Base-by-base conservation (phyloP, 2,888 invertebrate genomes). In the Phaedon cochleariae region DNA sequence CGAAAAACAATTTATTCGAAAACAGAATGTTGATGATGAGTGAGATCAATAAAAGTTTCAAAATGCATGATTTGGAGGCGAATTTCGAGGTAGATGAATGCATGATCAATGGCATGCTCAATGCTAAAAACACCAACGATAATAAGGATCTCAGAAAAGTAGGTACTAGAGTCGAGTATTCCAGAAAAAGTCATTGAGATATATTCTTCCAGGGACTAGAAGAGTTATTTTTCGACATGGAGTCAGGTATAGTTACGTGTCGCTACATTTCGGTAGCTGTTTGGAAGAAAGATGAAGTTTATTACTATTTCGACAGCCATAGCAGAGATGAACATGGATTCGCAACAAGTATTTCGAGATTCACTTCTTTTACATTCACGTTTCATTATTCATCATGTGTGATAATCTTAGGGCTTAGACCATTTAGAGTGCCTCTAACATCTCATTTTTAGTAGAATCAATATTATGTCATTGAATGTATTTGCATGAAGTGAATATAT, bases 291-390 rank as follows among this genome's bases (percentile, higher is more conserved):
- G 81, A 85, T 0, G 84, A 85, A 0, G 76, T 83, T 1, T 84
- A 83, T 52, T 87, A 87, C 69, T 84, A 87, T 74, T 89, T 87
- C 55, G 89, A 90, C 71, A 88, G 90, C 0, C 87, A 88, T 18
- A 85, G 86, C 0, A 87, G 88, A 59, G 86, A 88, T 69, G 86
- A 87, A 10, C 83, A 85, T 18, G 90, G 90, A 76, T 71, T 82
- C 15, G 48, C 67, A 0, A 73, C 76, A 51, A 73, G 83, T 83
- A 77, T 54, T 52, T 31, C 10, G 17, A 12, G 22, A 26, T 7
- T 5, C 7, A 5, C 7, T 26, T 26, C 26, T 26, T 5, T 26
- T 26, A 5, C 26, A 26, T 26, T 26, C n/a, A n/a, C n/a, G n/a
- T 26, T 26, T 26, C 26, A 26, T 26, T 26, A 77, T 74, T 15